Evolutionary conservation across 2,113 vertebrate species (phyloP).

Genomic region (Tautogolabrus adspersus): DNA sequence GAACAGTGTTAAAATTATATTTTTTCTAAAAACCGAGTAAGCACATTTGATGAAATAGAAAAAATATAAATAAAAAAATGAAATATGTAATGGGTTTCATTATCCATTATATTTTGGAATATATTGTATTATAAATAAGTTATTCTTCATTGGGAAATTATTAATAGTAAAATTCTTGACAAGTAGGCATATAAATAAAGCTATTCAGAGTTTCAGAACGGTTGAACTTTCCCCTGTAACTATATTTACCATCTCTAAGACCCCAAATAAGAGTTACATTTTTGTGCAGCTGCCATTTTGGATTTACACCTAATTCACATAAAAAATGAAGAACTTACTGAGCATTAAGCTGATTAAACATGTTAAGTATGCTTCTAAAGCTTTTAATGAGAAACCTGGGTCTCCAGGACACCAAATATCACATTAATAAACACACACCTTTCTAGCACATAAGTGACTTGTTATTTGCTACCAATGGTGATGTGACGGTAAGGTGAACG

Average conservation of each 20-base stretch:
- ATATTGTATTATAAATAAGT: background rate
- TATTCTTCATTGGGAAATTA: background rate
- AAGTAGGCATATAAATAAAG: background rate
- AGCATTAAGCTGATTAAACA: background rate
- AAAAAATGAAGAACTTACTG: background rate
- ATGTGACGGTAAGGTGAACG: slow-evolving; percentile 30
- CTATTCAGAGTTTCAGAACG: background rate
- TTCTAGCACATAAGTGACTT: slow-evolving; percentile 3
- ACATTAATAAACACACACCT: slow-evolving; percentile 12
- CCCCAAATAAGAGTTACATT: background rate
- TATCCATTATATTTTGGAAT: background rate
- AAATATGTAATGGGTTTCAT: background rate
- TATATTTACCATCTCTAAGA: background rate
- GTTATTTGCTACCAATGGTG: slow-evolving; percentile 1
- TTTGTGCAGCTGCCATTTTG: background rate
- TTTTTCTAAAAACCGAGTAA: no score
- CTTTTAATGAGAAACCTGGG: background rate
- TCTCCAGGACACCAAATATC: background rate
- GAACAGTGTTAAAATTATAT: no score
- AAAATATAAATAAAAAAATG: background rate
- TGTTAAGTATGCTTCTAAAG: background rate
- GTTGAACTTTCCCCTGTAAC: background rate
- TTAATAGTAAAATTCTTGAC: background rate
- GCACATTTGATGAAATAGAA: background rate
- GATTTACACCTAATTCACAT: background rate